phyloP scores from a whole-genome alignment of 2,113 vertebrate genomes.

The Microcebus ravelobensis region DNA sequence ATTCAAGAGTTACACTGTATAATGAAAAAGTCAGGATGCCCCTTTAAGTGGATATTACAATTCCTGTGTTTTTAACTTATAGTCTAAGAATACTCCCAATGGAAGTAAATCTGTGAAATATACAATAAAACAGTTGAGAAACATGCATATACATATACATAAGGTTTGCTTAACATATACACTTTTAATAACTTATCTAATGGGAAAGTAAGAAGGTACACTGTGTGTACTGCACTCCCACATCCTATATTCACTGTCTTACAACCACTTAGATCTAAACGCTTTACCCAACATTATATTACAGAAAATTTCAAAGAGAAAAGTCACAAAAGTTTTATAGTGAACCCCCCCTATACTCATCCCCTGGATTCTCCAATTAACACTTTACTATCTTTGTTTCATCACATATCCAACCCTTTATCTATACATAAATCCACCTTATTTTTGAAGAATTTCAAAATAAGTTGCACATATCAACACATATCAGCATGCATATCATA shows the following conservation, averaged over 20 bases:
- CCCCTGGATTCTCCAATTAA: neutral
- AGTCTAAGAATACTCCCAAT: neutral
- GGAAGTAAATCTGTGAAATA: conserved; percentile 16
- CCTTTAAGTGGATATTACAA: neutral
- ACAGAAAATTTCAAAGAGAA: conserved; percentile 16
- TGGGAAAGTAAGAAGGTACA: neutral
- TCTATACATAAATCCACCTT: neutral
- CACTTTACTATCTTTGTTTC: neutral
- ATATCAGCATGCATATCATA: neutral
- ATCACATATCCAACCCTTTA: neutral
- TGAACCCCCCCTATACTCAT: neutral
- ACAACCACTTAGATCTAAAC: neutral
- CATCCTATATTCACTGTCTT: neutral
- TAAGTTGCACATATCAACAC: neutral
- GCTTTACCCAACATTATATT: neutral
- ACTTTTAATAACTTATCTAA: conserved; percentile 1
- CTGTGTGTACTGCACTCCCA: neutral
- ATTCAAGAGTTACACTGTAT: neutral
- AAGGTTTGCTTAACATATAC: neutral
- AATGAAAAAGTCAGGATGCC: neutral
- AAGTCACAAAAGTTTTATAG: neutral
- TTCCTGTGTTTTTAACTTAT: neutral
- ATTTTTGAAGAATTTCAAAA: neutral
- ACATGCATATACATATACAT: neutral
- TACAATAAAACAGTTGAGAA: neutral